Conservation (phyloP, 2,888 invertebrate species). For the Cheilosia grossa region DNA sequence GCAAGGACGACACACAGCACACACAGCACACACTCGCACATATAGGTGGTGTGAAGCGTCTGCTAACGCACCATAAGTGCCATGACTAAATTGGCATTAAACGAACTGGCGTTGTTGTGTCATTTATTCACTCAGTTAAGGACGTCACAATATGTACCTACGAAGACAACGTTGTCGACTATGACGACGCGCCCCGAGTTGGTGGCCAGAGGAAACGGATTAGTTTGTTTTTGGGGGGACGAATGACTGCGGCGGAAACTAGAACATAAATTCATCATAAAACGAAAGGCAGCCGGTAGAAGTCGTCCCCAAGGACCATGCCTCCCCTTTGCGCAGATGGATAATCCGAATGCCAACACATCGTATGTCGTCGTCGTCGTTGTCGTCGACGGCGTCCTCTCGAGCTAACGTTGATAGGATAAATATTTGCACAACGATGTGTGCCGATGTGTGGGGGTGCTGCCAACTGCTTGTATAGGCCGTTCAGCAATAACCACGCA, state of each 20-base stretch:
- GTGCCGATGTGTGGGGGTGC: constrained; percentile 5
- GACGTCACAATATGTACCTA: constrained; percentile 41
- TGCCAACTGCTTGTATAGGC: constrained; percentile 46
- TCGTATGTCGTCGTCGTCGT: constrained; percentile 6
- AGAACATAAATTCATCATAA: constrained; percentile 74
- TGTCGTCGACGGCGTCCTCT: constrained; percentile 17
- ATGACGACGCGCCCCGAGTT: constrained; percentile 36
- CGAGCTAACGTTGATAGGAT: constrained; percentile 60
- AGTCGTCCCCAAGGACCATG: constrained; percentile 53
- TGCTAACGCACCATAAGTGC: constrained; percentile 63
- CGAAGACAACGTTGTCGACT: constrained; percentile 44
- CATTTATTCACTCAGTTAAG: constrained; percentile 73
- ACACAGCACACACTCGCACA: neutral
- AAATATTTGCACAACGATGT: constrained; percentile 66
- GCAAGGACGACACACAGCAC: constrained; percentile 46
- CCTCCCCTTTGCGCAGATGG: constrained; percentile 9
- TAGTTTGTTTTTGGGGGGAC: constrained; percentile 52
- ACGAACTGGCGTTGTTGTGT: constrained; percentile 70
- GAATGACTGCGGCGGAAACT: constrained; percentile 40
- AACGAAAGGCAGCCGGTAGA: constrained; percentile 56
- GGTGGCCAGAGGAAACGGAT: constrained; percentile 57
- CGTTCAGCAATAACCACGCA: constrained; percentile 56
- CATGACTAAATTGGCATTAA: constrained; percentile 73
- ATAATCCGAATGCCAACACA: constrained; percentile 72
- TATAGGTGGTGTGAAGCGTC: constrained; percentile 18